These are phyloP conservation scores for Tanaodytes sp. DNA, from an alignment of 2,888 invertebrate genomes.

Conservation along the genomic window DNA sequence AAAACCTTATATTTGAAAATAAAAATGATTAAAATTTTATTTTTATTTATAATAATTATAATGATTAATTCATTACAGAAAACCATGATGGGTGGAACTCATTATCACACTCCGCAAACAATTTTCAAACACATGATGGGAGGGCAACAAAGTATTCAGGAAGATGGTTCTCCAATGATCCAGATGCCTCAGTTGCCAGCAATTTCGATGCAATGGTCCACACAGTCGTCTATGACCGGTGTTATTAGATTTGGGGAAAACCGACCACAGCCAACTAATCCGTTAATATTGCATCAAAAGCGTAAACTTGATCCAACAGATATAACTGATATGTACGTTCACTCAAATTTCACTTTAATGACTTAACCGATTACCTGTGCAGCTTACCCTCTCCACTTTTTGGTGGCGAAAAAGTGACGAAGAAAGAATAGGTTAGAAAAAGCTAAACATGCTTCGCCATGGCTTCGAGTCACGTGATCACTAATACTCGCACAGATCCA, in stretches of 20 bases:
- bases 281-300: conserved; percentile 61
- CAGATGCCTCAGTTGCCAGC: conserved; percentile 62
- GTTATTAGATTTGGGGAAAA: conserved; percentile 67
- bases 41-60: too few species aligned
- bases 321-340: conserved; percentile 60
- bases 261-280: conserved; percentile 48
- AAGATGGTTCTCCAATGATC: conserved; percentile 62
- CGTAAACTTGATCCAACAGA: conserved; percentile 65
- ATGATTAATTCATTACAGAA: conserved; percentile 53
- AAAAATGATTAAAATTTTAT: too few species aligned
- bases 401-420: too few species aligned
- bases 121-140: conserved; percentile 70
- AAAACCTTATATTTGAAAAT: too few species aligned
- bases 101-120: conserved; percentile 68
- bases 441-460: too few species aligned
- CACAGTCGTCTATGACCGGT: conserved; percentile 63
- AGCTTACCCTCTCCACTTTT: too few species aligned
- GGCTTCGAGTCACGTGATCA: too few species aligned
- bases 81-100: conserved; percentile 66
- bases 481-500: too few species aligned
- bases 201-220: conserved; percentile 68
- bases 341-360: not conserved
- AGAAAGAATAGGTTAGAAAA: too few species aligned
- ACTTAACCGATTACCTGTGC: too few species aligned
- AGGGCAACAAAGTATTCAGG: conserved; percentile 61